Evolutionary conservation across 2,797 vertebrate species (phyloP).

Genomic region (Phataginus tetradactyla): DNA sequence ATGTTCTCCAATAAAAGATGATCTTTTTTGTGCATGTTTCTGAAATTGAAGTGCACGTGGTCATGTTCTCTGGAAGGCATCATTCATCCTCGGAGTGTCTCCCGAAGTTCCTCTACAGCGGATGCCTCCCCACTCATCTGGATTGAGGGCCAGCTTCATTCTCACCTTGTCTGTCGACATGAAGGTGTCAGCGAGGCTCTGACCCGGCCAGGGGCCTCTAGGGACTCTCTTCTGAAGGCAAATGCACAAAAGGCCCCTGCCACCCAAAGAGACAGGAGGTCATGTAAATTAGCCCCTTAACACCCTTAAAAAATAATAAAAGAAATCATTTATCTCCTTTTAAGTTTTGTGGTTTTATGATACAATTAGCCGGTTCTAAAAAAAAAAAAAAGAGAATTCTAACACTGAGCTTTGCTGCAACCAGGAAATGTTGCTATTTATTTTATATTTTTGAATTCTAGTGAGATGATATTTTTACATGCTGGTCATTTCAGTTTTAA

Average conservation of each 20-base stretch:
- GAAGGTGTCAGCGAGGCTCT: not conserved
- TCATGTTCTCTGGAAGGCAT: not conserved
- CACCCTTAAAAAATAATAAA: not conserved
- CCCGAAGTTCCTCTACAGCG: not conserved
- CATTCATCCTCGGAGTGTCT: not conserved
- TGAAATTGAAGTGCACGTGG: constrained; percentile 12
- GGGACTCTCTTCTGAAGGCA: not conserved
- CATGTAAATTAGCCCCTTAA: not conserved
- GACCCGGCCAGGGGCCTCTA: not conserved
- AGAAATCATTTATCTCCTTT: not conserved
- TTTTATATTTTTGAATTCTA: not conserved
- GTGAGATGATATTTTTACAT: not conserved
- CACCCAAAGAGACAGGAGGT: not conserved
- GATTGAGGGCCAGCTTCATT: rapidly evolving
- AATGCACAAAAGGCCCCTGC: not conserved
- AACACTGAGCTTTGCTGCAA: rapidly evolving
- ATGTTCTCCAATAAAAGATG: constrained; percentile 78
- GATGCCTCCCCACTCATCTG: not conserved
- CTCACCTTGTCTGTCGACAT: not conserved
- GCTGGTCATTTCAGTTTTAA: not conserved
- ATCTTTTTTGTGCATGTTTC: constrained; percentile 77
- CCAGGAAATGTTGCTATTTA: not conserved
- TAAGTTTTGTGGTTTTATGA: not conserved
- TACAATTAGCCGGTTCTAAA: not conserved
- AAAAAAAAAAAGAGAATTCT: not conserved